These are phyloP conservation scores for Uloborus plumipes DNA, from an alignment of 2,888 invertebrate genomes.

Conservation along the genomic window DNA sequence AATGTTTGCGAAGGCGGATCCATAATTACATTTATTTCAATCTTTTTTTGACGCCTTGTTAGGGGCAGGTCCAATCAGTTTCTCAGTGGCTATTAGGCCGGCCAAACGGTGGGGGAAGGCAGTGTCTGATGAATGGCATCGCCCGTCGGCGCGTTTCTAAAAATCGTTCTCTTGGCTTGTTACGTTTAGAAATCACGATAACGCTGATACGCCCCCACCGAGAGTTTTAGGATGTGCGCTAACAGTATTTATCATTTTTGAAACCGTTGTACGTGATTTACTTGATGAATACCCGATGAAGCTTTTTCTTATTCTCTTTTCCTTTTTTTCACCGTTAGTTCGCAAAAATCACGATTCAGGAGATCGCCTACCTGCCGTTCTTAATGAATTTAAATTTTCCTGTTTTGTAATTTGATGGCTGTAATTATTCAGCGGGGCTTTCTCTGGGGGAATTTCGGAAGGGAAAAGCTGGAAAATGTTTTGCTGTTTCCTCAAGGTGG, in stretches of 20 bases:
- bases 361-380: constrained; percentile 4
- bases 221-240: constrained; percentile 55
- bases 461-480: not conserved
- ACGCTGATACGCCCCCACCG: constrained; percentile 52
- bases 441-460: constrained; percentile 7
- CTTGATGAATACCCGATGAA: constrained; percentile 30
- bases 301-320: constrained; percentile 13
- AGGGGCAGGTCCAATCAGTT: constrained; percentile 61
- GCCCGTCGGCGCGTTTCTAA: constrained; percentile 53
- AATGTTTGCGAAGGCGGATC: constrained; percentile 62
- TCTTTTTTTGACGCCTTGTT: constrained; percentile 64
- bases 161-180: constrained; percentile 59
- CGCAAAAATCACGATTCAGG: constrained; percentile 52
- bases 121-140: constrained; percentile 50
- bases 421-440: constrained; percentile 22
- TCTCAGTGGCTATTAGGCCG: constrained; percentile 54
- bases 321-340: constrained; percentile 9
- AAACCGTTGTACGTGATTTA: constrained; percentile 53
- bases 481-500: too few relatives aligned
- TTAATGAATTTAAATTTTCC: constrained; percentile 61
- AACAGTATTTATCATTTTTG: constrained; percentile 56
- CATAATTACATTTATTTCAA: constrained; percentile 64
- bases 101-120: constrained; percentile 11
- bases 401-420: constrained; percentile 55
- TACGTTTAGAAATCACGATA: constrained; percentile 59